phyloP scores from a whole-genome alignment of 2,113 vertebrate genomes.

The Macheiramphus alcinus region DNA sequence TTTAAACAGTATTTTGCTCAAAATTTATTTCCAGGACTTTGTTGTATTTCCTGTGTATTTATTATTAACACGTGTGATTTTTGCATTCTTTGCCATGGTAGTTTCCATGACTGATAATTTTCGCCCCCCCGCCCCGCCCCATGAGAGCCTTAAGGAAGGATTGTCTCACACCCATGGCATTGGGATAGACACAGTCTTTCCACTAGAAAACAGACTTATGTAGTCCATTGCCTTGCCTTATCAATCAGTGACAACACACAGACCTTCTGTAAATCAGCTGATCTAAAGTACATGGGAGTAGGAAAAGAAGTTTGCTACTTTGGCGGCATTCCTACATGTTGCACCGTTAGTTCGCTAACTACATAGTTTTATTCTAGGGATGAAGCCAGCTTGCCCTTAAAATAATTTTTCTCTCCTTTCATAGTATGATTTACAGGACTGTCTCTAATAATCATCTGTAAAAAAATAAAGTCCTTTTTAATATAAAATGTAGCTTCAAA shows the following conservation, averaged over 20 bases:
- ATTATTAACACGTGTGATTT: neutral
- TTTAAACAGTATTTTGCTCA: neutral
- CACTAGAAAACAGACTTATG: neutral
- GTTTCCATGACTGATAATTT: neutral
- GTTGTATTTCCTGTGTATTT: neutral
- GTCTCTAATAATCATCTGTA: neutral
- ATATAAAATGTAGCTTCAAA: neutral
- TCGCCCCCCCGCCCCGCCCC: too few relatives aligned
- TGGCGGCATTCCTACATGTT: neutral
- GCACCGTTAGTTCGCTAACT: neutral
- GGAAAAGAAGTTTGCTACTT: neutral
- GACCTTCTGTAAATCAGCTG: neutral
- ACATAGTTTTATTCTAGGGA: neutral
- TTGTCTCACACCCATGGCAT: neutral
- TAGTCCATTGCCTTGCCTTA: neutral
- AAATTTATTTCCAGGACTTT: neutral
- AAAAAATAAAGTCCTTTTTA: neutral
- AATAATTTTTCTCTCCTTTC: neutral
- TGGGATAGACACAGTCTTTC: neutral
- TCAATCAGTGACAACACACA: neutral
- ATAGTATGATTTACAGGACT: neutral
- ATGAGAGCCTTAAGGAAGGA: neutral
- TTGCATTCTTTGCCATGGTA: neutral
- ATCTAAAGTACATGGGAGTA: neutral
- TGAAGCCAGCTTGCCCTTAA: neutral